Evolutionary conservation across 2,113 vertebrate genomes (phyloP).

Genomic region (Eurypyga helias): DNA sequence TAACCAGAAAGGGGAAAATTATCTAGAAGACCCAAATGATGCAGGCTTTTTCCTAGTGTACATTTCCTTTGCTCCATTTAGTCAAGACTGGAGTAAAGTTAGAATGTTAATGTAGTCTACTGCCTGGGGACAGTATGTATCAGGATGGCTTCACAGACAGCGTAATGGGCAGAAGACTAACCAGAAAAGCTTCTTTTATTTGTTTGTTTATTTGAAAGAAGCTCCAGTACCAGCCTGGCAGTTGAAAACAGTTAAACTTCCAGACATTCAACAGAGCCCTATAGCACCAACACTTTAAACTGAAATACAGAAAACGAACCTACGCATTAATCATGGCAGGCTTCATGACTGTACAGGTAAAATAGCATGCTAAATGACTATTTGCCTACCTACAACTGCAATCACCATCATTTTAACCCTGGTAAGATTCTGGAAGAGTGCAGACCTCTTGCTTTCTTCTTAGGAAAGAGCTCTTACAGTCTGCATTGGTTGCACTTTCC

Average conservation of each 20-base stretch:
- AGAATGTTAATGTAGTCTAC: neutral
- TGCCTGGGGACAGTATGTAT: neutral
- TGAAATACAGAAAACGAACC: neutral
- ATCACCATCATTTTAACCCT: slow-evolving; percentile 18
- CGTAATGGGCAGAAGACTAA: neutral
- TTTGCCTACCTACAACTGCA: slow-evolving; percentile 1
- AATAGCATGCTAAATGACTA: neutral
- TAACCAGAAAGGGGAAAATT: neutral
- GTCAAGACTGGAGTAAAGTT: neutral
- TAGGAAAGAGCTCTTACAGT: neutral
- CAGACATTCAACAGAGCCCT: neutral
- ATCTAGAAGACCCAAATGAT: neutral
- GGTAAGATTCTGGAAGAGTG: neutral
- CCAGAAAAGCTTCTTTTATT: neutral
- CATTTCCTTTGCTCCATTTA: neutral
- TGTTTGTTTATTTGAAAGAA: neutral
- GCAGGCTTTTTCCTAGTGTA: neutral
- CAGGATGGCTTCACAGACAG: neutral
- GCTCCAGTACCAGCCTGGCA: neutral
- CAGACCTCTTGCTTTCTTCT: slow-evolving; percentile 1
- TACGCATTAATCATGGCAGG: neutral
- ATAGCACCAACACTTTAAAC: neutral
- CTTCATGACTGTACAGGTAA: neutral
- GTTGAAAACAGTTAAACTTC: neutral
- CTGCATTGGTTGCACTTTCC: neutral